Percentiles rank a stretch among this genome's conserved stretches.
These are phyloP conservation scores for Perccottus glenii DNA, from an alignment of 2,113 vertebrate genomes.

Conservation along the genomic window DNA sequence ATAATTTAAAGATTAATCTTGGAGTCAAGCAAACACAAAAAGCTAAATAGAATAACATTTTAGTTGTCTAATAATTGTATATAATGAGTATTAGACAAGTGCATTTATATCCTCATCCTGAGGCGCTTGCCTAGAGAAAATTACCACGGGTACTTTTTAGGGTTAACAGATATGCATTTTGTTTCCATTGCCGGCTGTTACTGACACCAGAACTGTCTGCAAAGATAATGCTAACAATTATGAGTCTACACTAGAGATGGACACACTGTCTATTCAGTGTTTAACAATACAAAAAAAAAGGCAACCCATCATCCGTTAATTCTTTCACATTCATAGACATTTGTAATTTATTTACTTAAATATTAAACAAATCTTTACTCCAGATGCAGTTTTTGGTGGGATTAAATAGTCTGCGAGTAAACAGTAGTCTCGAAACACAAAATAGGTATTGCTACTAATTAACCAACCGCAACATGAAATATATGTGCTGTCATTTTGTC, in stretches of 20 bases:
- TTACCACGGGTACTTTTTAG: too few relatives aligned
- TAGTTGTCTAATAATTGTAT: too few relatives aligned
- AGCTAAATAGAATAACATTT: too few relatives aligned
- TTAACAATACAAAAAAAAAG: constrained; percentile 46
- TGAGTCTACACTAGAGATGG: constrained; percentile 21
- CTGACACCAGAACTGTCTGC: constrained; percentile 33
- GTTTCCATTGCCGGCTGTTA: constrained; percentile 20
- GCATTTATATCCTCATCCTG: too few relatives aligned
- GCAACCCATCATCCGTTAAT: constrained; percentile 37
- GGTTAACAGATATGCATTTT: too few relatives aligned
- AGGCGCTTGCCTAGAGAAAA: too few relatives aligned
- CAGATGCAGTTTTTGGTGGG: constrained; percentile 1
- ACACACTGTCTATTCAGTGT: constrained; percentile 43
- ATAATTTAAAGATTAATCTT: too few relatives aligned
- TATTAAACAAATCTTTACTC: constrained; percentile 34
- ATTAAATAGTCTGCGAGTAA: constrained; percentile 15
- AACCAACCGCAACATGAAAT: constrained; percentile 11
- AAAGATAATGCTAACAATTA: constrained; percentile 37
- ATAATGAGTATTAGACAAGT: too few relatives aligned
- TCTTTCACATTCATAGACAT: constrained; percentile 14
- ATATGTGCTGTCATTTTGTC: not conserved
- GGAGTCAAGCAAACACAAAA: too few relatives aligned
- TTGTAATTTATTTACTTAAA: constrained; percentile 29
- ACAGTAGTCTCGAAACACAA: constrained; percentile 19
- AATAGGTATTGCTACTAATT: not conserved